Evolutionary conservation across 2,113 vertebrate species (phyloP), one percentile per base, ranked within the genome.

Genomic region (Pomatorhinus ruficollis): DNA sequence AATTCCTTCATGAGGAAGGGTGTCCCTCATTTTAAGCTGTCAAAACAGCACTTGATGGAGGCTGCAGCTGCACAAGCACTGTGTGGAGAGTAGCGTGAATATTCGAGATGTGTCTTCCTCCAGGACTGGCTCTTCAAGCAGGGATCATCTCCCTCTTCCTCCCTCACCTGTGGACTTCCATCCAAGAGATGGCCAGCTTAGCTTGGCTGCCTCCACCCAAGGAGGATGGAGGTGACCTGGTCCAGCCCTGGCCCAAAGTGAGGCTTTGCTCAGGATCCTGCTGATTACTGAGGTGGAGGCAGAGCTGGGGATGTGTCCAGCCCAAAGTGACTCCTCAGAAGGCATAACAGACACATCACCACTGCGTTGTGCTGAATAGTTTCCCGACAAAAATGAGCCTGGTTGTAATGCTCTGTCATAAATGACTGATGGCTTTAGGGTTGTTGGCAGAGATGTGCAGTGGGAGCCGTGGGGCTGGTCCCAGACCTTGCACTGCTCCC

Each of bases 151-250:
- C 57, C 14, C 40, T 74, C 28, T 15, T 89, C 53, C 18, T 89
- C 54, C 45, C 40, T 63, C 11, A 10, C 24, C 18, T 66, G 27
- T 10, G 28, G 33, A 1, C 16, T 33, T 27, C 19, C 24, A 20
- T 3, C 13, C 25, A 0, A 1, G 14, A 17, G 30, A 10, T 49
- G 63, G 6, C 4, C 68, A 72, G 0, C 9, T 44, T 4, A 31
- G 44, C 22, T 21, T 74, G 64, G 28, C 19, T 2, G 18, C 24
- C 21, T 31, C 45, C 1, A 1, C 10, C 22, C 39, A 20, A 27
- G 72, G 39, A 52, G 74, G 64, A 33, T 1, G 49, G 64, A 68
- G 5, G 15, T 57, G 19, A 24, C 30, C 7, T 47, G 13, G 21
- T 60, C n/a, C 40, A 83, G 50, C 33, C 18, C 20, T 42, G 21